Base-by-base conservation (phyloP, 1,140 invertebrate species). In the Drosophila mayri region DNA sequence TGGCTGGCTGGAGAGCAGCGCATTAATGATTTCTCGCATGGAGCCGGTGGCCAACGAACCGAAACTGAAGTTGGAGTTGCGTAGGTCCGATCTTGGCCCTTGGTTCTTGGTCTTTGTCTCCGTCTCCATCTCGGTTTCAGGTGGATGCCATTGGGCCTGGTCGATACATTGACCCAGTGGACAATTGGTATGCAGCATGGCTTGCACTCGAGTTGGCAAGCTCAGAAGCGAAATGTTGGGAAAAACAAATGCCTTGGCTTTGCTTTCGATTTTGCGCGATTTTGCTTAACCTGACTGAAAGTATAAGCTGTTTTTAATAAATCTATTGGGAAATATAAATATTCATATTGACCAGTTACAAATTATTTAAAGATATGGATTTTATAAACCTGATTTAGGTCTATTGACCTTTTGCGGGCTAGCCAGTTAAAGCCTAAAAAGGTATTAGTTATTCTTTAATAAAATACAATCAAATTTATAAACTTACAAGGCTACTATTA, bases 111-210 rank as follows among this genome's bases (percentile, higher is more conserved):
- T 52, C 78, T 63, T 79, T 40, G 68, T 57, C 40, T 35, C 28
- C 3, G 6, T 14, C n/a, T 14, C n/a, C 30, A 52, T 1, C 30
- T 38, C 4, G 18, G 35, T 16, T 55, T 55, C 20, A 37, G 32
- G 43, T 52, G 64, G 46, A 58, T 75, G 57, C 62, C 62, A 66
- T 43, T 70, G 43, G 16, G 37, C 40, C n/a, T 44, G 65, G 57
- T 25, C 66, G 81, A 87, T 88, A 84, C 84, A 84, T 87, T 87
- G 84, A 87, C 85, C 84, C 85, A 87, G 46, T 88, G 68, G 81
- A 81, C 80, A 84, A 80, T 88, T 87, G 62, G 85, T 90, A 88
- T 88, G 84, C 84, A 88, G 54, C 49, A 32, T 50, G 54, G 70
- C 72, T 64, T 49, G 59, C 68, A 64, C 43, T 64, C 40, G 43